phyloP scores from a whole-genome alignment of 37 sponge, comb jelly and placozoan species.

The Halichondria panicea region DNA sequence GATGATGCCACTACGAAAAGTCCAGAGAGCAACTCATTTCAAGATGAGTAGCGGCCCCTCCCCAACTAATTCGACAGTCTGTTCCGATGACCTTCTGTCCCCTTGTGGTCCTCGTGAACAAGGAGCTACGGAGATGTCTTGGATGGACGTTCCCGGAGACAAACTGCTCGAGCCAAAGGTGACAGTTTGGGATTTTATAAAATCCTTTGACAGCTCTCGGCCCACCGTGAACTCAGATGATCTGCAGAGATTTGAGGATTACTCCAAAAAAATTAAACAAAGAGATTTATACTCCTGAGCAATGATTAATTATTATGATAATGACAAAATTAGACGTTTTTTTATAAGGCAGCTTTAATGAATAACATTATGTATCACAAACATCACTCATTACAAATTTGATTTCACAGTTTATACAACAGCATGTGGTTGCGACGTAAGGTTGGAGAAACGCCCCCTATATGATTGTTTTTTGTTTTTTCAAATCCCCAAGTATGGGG shows the following conservation, averaged over 20 bases:
- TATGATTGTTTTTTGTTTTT: too few species aligned
- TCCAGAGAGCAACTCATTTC: slow-evolving; percentile 96
- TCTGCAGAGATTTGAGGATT: slow-evolving; percentile 79
- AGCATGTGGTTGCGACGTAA: too few species aligned
- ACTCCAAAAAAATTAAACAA: slow-evolving; percentile 91
- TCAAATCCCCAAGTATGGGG: too few species aligned
- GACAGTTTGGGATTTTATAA: slow-evolving; percentile 75
- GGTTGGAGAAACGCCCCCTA: too few species aligned
- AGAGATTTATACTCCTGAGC: slow-evolving; percentile 92
- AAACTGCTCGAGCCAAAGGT: slow-evolving; percentile 87
- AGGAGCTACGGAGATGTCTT: slow-evolving; percentile 85
- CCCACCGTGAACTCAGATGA: slow-evolving; percentile 92
- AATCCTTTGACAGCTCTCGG: slow-evolving; percentile 75
- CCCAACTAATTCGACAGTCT: slow-evolving; percentile 10
- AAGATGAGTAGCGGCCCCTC: slow-evolving; percentile 52
- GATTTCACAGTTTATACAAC: too few species aligned
- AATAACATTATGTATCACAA: too few species aligned
- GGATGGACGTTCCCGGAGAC: slow-evolving; percentile 88
- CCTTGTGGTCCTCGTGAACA: slow-evolving; percentile 71
- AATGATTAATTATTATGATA: too few species aligned
- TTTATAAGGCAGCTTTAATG: too few species aligned
- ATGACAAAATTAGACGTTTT: too few species aligned
- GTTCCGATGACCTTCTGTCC: slow-evolving; percentile 51
- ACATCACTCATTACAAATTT: too few species aligned
- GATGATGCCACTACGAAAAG: slow-evolving; percentile 95